A percentile compares a stretch with the other conserved stretches of the same genome.
These are phyloP conservation scores for Apotomis betuletana DNA, from an alignment of 2,888 invertebrate species.

Conservation along the genomic window DNA sequence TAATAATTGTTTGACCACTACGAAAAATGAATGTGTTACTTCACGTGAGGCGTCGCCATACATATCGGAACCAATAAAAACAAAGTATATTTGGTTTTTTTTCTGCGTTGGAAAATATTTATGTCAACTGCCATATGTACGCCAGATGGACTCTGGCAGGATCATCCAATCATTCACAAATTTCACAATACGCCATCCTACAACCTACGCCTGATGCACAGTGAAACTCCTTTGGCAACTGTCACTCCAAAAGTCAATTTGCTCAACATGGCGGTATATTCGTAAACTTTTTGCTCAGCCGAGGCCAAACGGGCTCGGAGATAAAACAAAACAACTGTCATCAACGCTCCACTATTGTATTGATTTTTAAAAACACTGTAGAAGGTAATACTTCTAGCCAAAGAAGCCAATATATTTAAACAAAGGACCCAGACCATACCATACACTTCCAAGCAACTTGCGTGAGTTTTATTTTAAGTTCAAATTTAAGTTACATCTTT, in stretches of 20 bases:
- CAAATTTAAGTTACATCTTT: background rate
- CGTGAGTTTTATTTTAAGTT: background rate
- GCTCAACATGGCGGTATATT: constrained; percentile 65
- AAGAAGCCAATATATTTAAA: background rate
- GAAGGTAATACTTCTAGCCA: background rate
- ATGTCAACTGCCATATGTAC: background rate
- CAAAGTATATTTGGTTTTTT: background rate
- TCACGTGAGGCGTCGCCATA: too few species aligned
- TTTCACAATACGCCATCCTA: constrained; percentile 10
- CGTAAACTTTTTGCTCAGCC: constrained; percentile 67
- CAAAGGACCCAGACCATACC: too few species aligned
- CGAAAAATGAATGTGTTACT: too few species aligned
- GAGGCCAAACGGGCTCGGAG: constrained; percentile 67
- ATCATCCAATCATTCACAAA: background rate
- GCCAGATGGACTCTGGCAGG: background rate
- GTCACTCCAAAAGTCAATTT: constrained; percentile 78
- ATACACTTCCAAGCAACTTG: too few species aligned
- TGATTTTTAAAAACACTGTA: background rate
- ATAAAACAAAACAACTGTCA: constrained; percentile 81
- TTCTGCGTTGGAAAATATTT: background rate
- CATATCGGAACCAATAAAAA: background rate
- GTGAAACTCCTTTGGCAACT: constrained; percentile 60
- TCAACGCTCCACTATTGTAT: constrained; percentile 56
- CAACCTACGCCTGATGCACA: constrained; percentile 44
- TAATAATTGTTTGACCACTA: too few species aligned